Percentiles rank a stretch among this genome's conserved stretches.
These are phyloP conservation scores for Leptocoma aspasia DNA, from an alignment of 2,113 vertebrate genomes.

Conservation along the genomic window DNA sequence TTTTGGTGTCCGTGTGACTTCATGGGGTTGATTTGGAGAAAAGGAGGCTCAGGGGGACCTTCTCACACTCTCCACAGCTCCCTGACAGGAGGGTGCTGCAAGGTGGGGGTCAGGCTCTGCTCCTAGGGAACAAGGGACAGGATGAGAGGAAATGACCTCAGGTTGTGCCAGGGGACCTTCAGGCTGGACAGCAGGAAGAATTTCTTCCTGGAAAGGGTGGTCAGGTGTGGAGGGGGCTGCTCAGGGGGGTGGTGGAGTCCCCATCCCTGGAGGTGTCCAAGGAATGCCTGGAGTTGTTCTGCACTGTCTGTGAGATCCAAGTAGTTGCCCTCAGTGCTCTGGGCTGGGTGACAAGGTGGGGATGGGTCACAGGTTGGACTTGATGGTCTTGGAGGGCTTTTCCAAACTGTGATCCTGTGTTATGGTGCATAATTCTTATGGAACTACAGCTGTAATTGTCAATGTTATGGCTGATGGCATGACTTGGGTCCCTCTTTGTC, in stretches of 20 bases:
- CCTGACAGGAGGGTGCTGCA: not conserved
- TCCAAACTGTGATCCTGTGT: not conserved
- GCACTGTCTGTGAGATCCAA: no score
- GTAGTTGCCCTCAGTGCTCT: not conserved
- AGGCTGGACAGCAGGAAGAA: not conserved
- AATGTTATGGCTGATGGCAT: no score
- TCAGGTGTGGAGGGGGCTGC: rapidly evolving
- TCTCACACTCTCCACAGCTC: not conserved
- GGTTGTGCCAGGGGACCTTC: rapidly evolving
- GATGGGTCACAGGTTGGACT: rapidly evolving
- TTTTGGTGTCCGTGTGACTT: not conserved
- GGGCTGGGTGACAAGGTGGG: not conserved
- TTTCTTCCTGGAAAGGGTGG: not conserved
- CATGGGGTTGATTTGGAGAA: not conserved
- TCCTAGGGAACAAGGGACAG: not conserved
- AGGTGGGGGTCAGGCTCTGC: rapidly evolving
- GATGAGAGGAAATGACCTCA: rapidly evolving
- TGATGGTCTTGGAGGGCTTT: rapidly evolving
- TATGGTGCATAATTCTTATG: not conserved
- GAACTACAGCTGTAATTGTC: not conserved
- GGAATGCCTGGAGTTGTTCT: rapidly evolving
- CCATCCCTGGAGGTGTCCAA: not conserved
- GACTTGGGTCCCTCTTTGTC: not conserved
- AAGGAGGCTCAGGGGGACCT: not conserved
- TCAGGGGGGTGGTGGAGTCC: not conserved